Conservation (phyloP, 2,888 invertebrate genomes). For the Oegoconia quadripuncta region DNA sequence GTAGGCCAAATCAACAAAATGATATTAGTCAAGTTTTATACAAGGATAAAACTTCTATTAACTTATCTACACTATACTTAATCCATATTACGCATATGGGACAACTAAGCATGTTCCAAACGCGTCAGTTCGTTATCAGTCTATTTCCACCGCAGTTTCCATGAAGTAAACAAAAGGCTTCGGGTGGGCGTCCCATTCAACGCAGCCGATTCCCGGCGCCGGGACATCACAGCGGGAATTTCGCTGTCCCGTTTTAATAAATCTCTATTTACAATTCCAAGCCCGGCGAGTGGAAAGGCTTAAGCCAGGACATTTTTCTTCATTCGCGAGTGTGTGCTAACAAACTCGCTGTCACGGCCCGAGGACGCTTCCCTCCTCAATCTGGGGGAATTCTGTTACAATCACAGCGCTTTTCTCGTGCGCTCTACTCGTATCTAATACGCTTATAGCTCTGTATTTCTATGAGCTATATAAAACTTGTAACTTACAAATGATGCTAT, state of each 20-base stretch:
- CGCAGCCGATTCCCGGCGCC: slow-evolving; percentile 1
- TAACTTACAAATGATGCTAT: too few relatives aligned
- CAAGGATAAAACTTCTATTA: too few relatives aligned
- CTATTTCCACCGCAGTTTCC: too few relatives aligned
- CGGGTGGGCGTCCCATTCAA: background rate
- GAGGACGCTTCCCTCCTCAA: slow-evolving; percentile 58
- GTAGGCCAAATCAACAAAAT: too few relatives aligned
- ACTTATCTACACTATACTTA: too few relatives aligned
- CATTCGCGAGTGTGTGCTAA: slow-evolving; percentile 72
- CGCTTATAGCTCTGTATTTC: background rate
- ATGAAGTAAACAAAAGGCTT: background rate
- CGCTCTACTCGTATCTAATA: background rate
- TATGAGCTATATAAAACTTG: too few relatives aligned
- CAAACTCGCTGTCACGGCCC: slow-evolving; percentile 53
- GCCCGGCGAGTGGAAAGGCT: slow-evolving; percentile 69
- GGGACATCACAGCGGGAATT: slow-evolving; percentile 57
- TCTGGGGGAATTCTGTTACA: slow-evolving; percentile 52
- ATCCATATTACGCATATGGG: too few relatives aligned
- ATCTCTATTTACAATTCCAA: slow-evolving; percentile 74
- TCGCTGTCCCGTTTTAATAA: slow-evolving; percentile 72
- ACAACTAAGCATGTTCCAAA: too few relatives aligned
- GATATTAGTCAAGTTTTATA: too few relatives aligned
- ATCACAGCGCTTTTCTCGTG: slow-evolving; percentile 17
- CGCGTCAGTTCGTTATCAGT: too few relatives aligned
- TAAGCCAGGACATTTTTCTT: slow-evolving; percentile 76